Evolutionary conservation across 2,888 invertebrate species (phyloP).

Genomic region (Gastrophysa polygoni): DNA sequence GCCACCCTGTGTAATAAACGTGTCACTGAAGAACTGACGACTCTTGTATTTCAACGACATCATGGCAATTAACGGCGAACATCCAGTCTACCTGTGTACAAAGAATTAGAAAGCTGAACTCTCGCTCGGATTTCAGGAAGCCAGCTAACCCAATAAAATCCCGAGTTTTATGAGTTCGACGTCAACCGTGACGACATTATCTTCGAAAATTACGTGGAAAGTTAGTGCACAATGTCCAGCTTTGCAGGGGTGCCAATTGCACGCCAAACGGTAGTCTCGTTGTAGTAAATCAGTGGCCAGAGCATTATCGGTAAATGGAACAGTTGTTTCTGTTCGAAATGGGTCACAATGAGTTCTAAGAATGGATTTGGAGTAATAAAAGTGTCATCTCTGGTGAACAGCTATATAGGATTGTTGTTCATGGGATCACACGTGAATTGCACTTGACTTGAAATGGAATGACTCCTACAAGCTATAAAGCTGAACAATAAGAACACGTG

Average conservation of each 20-base stretch:
- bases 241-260: constrained; percentile 19
- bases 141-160: constrained; percentile 26
- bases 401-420: background rate
- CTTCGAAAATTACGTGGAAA: constrained; percentile 28
- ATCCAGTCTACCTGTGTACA: background rate
- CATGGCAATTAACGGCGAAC: background rate
- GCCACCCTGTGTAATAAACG: background rate
- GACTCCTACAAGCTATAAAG: too few relatives aligned
- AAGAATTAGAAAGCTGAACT: constrained; percentile 22
- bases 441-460: too few relatives aligned
- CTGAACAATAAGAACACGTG: too few relatives aligned
- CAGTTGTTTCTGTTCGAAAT: constrained; percentile 28
- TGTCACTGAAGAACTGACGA: background rate
- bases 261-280: constrained; percentile 17
- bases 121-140: constrained; percentile 14
- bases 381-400: constrained; percentile 26
- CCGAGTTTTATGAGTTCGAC: constrained; percentile 23
- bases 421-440: background rate
- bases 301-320: constrained; percentile 27
- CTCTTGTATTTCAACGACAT: background rate
- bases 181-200: constrained; percentile 30
- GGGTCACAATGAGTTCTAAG: constrained; percentile 23
- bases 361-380: constrained; percentile 26
- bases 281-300: constrained; percentile 29
- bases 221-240: constrained; percentile 21